Evolutionary conservation across 2,888 invertebrate species (phyloP).

Genomic region (Trissonchulus latispiculum): DNA sequence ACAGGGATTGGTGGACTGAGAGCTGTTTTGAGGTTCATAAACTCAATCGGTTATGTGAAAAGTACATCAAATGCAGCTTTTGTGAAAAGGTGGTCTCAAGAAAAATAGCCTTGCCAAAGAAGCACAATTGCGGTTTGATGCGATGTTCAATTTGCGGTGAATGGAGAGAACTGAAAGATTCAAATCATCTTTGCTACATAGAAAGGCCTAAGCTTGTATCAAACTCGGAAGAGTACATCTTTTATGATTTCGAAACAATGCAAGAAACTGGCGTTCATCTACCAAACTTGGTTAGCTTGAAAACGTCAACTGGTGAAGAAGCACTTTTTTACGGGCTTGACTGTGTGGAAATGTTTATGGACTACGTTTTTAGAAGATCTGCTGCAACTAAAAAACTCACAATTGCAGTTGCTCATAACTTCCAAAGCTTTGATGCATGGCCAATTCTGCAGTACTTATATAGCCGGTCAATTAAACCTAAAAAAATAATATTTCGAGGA

Average conservation of each 20-base stretch:
- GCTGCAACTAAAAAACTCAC: background rate
- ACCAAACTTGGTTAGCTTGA: background rate
- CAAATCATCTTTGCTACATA: background rate
- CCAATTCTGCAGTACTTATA: background rate
- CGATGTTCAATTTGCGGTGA: background rate
- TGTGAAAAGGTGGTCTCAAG: background rate
- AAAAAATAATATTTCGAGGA: background rate
- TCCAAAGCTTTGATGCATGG: background rate
- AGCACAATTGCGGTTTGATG: background rate
- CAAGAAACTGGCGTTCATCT: background rate
- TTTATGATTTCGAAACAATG: conserved; percentile 1
- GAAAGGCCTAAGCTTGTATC: background rate
- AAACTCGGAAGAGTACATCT: background rate
- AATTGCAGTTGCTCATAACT: background rate
- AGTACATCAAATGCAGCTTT: background rate
- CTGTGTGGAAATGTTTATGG: background rate
- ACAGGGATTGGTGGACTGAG: background rate
- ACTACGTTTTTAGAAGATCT: background rate
- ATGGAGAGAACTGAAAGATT: background rate
- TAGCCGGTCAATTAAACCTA: background rate
- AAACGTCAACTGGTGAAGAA: background rate
- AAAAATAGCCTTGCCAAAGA: background rate
- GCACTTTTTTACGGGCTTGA: background rate
- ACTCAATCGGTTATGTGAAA: background rate
- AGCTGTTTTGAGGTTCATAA: background rate